Percentiles rank a stretch among this genome's conserved stretches.
These are phyloP conservation scores for Sebastes wilsoni DNA, from an alignment of 2,797 vertebrate species.

Conservation along the genomic window DNA sequence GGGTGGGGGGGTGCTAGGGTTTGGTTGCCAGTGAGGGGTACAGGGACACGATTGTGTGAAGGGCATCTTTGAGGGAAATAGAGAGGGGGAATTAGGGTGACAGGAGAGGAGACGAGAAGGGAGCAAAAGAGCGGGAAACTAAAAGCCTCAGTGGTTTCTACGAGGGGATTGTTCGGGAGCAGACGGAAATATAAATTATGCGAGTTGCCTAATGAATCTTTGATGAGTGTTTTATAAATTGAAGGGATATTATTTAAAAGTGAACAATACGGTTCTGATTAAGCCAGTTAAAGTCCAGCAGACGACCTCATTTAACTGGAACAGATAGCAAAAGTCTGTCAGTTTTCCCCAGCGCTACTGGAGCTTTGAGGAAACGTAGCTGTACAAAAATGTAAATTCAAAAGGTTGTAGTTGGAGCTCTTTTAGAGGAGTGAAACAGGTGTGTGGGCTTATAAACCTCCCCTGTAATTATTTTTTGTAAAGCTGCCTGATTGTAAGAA, in stretches of 20 bases:
- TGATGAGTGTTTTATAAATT: conserved; percentile 28
- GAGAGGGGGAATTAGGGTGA: conserved; percentile 31
- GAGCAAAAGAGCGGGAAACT: conserved; percentile 27
- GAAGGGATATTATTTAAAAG: conserved; percentile 21
- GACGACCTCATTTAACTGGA: background rate
- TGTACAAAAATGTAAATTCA: background rate
- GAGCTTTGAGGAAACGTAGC: background rate
- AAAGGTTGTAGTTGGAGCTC: background rate
- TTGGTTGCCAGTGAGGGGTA: conserved; percentile 26
- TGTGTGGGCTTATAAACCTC: background rate
- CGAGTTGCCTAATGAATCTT: conserved; percentile 34
- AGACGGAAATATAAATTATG: conserved; percentile 39
- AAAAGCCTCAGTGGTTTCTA: conserved; percentile 39
- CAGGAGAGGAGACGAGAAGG: conserved; percentile 24
- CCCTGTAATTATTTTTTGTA: background rate
- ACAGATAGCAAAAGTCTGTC: conserved; percentile 1
- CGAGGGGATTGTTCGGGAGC: conserved; percentile 22
- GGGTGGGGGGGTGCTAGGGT: background rate
- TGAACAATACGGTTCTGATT: background rate
- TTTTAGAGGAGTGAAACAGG: background rate
- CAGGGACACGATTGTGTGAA: conserved; percentile 59
- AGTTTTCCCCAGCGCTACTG: conserved; percentile 2
- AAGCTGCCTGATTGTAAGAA: background rate
- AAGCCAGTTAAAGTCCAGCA: conserved; percentile 8
- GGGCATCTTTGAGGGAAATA: conserved; percentile 53